Base-by-base conservation (phyloP, 2,113 vertebrate genomes). In the Marmota monax region DNA sequence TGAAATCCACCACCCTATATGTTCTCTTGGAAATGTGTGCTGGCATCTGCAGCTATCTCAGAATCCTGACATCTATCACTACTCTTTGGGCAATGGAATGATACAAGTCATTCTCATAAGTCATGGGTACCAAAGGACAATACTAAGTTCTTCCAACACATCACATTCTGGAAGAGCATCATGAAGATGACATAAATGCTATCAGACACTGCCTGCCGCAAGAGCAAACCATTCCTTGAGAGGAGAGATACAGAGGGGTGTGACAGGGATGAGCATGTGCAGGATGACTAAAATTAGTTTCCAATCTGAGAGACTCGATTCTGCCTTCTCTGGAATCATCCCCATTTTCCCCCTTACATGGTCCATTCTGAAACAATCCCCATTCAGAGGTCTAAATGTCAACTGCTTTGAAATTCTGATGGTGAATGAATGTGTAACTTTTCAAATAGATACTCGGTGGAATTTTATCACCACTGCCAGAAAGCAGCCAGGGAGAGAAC, bases 201-300 rank as follows among this genome's bases (percentile, higher is more conserved):
- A 95, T 98, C 94, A 88, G 92, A 61, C 92, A 78, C 92, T 65
- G 94, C 77, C 74, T 69, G 92, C 80, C 27, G 2, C 90, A 51
- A 42, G 91, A 96, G 79, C 11, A 5, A 61, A 87, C 88, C 42
- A 14, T 96, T 95, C 69, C 4, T 79, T 14, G 87, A 96, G 94
- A 95, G 84, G 84, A 93, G 87, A 95, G 96, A 98, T 97, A 98
- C 22, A 95, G 87, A 86, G 29, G 89, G 82, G 87, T 18, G 90
- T 97, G 97, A 98, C 42, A 29, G 83, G 90, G 89, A 90, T 89
- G 95, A 86, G 90, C 73, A 93, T 92, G 84, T 78, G 76, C 76
- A 93, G 84, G 87, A 87, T 74, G 85, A 95, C 98, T 97, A 98
- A 98, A 98, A 96, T 98, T 98, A 98, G 98, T 97, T 96, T 94